Base-by-base conservation (phyloP, 2,797 vertebrate species). In the Mus spretus region DNA sequence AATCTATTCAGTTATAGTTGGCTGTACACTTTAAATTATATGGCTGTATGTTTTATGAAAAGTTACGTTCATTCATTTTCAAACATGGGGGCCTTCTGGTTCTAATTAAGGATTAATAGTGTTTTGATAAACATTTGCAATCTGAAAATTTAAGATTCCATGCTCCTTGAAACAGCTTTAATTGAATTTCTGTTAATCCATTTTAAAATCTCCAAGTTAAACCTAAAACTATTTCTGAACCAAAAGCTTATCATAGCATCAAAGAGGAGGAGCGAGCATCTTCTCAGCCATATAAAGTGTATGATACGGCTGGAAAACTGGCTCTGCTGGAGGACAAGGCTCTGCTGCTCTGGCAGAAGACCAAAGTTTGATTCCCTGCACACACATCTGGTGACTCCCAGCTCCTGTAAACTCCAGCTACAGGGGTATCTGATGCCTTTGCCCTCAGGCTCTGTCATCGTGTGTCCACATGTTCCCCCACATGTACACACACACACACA, bases 51-150 rank as follows among this genome's bases (percentile, higher is more conserved):
- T 93, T 97, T 92, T 92, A 86, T 97, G 96, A 96, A 97, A 97
- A 94, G 84, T 97, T 94, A 67, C 5, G 0, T 97, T 97, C 93
- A 97, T 96, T 98, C 93, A 97, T 90, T 81, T 89, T 67, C 67
- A 97, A 97, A 98, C 95, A 98, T 93, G 79, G 75, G 96, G 97
- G 94, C n/a, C 92, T 98, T 94, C 86, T 95, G 90, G 97, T 95
- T 98, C 97, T 72, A 96, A 95, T 79, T 85, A 95, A 91, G 77
- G 84, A 13, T 97, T 96, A 97, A 92, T 97, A 95, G 97, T 81
- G 91, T 97, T 98, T 92, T 96, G 95, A 96, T 97, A 97, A 98
- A 96, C 78, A 77, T 91, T 94, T 96, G 50, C 90, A 93, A 96
- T 91, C 75, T 93, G 87, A 97, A 97, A 94, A 96, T 96, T 81